A percentile compares a stretch with the other conserved stretches of the same genome.
phyloP scores from a whole-genome alignment of 92 coral and sea anemone species.

The Parazoanthus darwini region DNA sequence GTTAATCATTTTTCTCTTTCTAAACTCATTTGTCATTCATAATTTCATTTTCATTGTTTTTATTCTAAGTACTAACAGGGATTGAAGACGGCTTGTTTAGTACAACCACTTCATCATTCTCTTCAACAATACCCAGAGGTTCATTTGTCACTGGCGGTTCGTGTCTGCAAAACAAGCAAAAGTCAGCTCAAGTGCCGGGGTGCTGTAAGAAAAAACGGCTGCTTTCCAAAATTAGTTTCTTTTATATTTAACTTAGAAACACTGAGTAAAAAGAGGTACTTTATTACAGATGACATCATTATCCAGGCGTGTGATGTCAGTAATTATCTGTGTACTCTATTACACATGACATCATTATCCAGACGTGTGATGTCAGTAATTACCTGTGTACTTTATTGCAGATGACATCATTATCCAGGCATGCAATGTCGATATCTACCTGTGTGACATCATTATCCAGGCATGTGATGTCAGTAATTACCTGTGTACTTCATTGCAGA shows the following conservation, averaged over 20 bases:
- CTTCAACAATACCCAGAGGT: slow-evolving; percentile 67
- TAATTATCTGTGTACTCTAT: no score
- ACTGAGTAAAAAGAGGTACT: no score
- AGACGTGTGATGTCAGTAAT: neutral
- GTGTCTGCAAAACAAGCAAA: slow-evolving; percentile 56
- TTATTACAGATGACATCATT: no score
- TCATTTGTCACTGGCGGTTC: slow-evolving; percentile 94
- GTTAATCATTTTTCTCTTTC: neutral
- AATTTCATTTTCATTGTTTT: neutral
- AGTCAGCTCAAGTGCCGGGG: no score
- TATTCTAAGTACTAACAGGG: slow-evolving; percentile 66
- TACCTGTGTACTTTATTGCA: slow-evolving; percentile 95
- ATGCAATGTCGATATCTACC: no score
- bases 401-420: slow-evolving; percentile 93
- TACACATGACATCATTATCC: no score
- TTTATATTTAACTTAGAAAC: no score
- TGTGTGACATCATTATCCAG: no score
- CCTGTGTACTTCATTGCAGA: slow-evolving; percentile 94
- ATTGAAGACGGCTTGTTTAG: slow-evolving; percentile 95
- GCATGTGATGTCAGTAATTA: slow-evolving; percentile 18
- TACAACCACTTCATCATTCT: slow-evolving; percentile 83
- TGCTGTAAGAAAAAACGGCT: no score
- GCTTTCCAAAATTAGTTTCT: no score
- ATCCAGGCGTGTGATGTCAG: no score
- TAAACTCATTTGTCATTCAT: neutral